Base-by-base conservation (phyloP, 35 echinoderm and acorn worm genomes). In the Lytechinus variegatus region DNA sequence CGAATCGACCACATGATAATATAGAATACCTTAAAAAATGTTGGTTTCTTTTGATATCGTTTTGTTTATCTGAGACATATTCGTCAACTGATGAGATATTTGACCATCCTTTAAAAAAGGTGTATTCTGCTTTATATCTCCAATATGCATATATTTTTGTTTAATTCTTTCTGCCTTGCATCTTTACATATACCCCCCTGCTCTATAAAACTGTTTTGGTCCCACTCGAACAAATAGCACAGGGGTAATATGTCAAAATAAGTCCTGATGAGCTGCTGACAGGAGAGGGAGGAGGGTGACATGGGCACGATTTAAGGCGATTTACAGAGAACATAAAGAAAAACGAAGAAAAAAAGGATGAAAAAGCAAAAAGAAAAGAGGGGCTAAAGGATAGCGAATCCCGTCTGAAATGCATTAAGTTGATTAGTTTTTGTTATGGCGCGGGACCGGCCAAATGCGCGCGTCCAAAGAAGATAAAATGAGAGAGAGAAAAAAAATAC, bases 401-500 rank as follows among this genome's bases (percentile, higher is more conserved):
- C 87, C 51, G 87, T 4, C 87, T 53, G 87, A 89, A 89, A 89
- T 89, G 87, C 87, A 89, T 89, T 89, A 89, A 89, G 87, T 89
- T 89, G 87, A 89, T 89, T 89, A 89, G 87, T 89, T 89, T 89
- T 89, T 89, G 87, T 89, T 89, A 53, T 89, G 87, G 27, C 52
- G n/a, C 87, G 87, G 61, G 87, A 89, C 52, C 27, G 87, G 28
- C 87, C 28, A 53, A 89, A 12, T 53, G 87, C 87, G 87, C 87
- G 87, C 87, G 61, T 71, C 61, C 13, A 71, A 21, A 13, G 21
- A 71, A 71, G 5, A 71, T 2, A 71, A 71, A 71, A 16, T 3
- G 13, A 19, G 14, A 19, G 14, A 21, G 61, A 21, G 24, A 71
- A 71, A 71, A n/a, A 19, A 71, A 71, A 71, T 71, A 71, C 61